phyloP scores from a whole-genome alignment of 2,888 invertebrate species.

The Scaptomyza polygonia region DNA sequence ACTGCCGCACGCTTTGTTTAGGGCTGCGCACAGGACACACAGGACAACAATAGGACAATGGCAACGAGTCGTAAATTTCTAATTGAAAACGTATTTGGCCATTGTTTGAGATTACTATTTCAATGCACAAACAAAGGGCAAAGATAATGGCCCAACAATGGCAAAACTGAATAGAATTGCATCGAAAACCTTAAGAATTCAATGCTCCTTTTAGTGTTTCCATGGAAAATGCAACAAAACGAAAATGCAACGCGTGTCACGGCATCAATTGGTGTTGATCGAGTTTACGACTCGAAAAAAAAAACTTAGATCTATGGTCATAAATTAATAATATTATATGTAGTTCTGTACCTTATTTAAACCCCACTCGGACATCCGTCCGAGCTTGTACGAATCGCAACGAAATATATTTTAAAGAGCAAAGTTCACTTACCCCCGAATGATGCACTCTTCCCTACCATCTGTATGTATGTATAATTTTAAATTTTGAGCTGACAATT shows the following conservation, averaged over 20 bases:
- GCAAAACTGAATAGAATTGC: slow-evolving; percentile 24
- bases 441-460: slow-evolving; percentile 13
- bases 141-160: slow-evolving; percentile 25
- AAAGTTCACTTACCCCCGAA: slow-evolving; percentile 52
- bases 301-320: slow-evolving; percentile 2
- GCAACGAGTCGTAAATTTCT: slow-evolving; percentile 68
- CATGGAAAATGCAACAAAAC: slow-evolving; percentile 38
- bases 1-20: slow-evolving; percentile 51
- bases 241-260: slow-evolving; percentile 60
- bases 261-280: slow-evolving; percentile 13
- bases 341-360: no score
- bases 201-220: slow-evolving; percentile 20
- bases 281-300: slow-evolving; percentile 35
- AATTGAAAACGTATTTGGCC: slow-evolving; percentile 73
- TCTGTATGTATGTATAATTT: slow-evolving; percentile 15
- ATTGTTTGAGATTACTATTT: slow-evolving; percentile 37
- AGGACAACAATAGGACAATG: slow-evolving; percentile 34
- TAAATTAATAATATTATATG: no score
- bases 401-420: slow-evolving; percentile 2
- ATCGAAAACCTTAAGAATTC: slow-evolving; percentile 21
- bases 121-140: slow-evolving; percentile 23
- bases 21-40: slow-evolving; percentile 21
- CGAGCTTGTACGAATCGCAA: no score
- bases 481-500: slow-evolving; percentile 56
- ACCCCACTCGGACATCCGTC: no score